Percentiles rank a stretch among this genome's conserved stretches.
These are phyloP conservation scores for Incurvaria masculella DNA, from an alignment of 2,888 invertebrate species.

Conservation along the genomic window DNA sequence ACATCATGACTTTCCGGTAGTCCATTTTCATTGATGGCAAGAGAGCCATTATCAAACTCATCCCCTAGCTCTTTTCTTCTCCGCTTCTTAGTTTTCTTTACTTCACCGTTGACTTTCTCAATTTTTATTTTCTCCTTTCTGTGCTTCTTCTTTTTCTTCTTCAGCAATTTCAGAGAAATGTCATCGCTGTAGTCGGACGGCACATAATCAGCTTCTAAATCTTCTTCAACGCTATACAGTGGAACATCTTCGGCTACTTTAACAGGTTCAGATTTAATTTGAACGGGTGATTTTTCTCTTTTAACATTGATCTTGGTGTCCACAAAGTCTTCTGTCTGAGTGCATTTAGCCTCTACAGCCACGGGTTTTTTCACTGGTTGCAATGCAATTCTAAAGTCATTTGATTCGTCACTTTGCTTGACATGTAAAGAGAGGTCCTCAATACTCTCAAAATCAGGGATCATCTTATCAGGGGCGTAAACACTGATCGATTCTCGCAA, in stretches of 20 bases:
- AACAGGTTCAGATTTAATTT: neutral
- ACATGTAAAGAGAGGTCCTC: neutral
- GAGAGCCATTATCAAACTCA: constrained; percentile 13
- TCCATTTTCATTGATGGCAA: constrained; percentile 13
- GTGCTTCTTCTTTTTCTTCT: constrained; percentile 27
- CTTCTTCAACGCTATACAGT: neutral
- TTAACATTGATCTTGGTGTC: neutral
- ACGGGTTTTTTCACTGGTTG: neutral
- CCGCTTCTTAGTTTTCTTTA: constrained; percentile 11
- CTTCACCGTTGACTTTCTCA: constrained; percentile 7
- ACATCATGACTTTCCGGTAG: constrained; percentile 23
- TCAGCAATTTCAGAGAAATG: constrained; percentile 29
- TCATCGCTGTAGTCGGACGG: constrained; percentile 37
- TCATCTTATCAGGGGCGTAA: neutral
- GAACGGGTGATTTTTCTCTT: neutral
- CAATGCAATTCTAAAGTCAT: no score
- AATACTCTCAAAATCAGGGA: neutral
- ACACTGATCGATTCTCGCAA: neutral
- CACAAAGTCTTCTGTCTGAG: neutral
- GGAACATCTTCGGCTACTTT: neutral
- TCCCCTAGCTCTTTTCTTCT: constrained; percentile 14
- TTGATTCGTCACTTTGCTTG: neutral
- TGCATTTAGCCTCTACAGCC: neutral
- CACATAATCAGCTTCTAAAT: constrained; percentile 6
- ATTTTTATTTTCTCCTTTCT: constrained; percentile 14